Evolutionary conservation across 2,113 vertebrate genomes (phyloP), one percentile per base, ranked within the genome.

Genomic region (Pandion haliaetus): DNA sequence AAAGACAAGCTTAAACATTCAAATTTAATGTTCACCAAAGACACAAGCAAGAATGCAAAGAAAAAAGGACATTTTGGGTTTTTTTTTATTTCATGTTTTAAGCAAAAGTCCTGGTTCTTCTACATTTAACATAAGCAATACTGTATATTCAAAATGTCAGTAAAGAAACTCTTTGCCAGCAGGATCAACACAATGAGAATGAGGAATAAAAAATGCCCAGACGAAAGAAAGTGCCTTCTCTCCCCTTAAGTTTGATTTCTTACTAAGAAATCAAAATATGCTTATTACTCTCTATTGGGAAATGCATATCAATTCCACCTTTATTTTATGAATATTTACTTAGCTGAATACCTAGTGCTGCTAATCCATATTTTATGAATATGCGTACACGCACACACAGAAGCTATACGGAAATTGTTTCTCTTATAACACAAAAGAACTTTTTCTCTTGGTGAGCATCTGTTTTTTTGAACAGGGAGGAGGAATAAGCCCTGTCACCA

Each of bases 291-390:
- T 92, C 92, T 77, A 55, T 57, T 73, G 93, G 92, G 86, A 96
- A 95, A 92, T 71, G 74, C n/a, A 87, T 82, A 87, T 82, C 77
- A 84, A 91, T 94, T 96, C 88, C 81, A 91, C 83, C 57, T 95
- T 97, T 96, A 95, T 95, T 93, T 96, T 94, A 95, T 95, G 65
- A 96, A 95, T 95, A 85, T 94, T 96, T 96, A 89, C 83, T 93
- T 91, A 95, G 96, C 74, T 96, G 96, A 96, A 96, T 72, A 94
- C 87, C 90, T 95, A 87, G 70, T 76, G 36, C 88, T 91, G 91
- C 91, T 96, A 97, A 97, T 96, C 84, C 92, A 87, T 96, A 96
- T 96, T 97, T 97, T 96, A 96, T 96, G 93, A 96, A 96, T 95
- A 94, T 82, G 87, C 9, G 57, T 71, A 59, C 29, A 67, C 86